These are phyloP conservation scores for Dicaeum eximium DNA, from an alignment of 2,113 vertebrate genomes.

Conservation along the genomic window DNA sequence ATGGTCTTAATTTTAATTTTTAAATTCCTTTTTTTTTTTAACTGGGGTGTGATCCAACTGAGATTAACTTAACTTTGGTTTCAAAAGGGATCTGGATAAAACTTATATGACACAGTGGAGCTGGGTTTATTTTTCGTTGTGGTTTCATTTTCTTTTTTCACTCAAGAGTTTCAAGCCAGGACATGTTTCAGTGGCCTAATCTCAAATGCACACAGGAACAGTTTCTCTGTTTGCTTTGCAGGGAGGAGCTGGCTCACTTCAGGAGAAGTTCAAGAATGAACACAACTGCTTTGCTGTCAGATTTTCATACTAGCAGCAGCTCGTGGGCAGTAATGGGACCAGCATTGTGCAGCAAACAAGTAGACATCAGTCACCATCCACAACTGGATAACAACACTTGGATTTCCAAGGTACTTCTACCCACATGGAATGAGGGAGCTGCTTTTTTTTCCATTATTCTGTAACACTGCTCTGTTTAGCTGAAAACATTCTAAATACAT, in stretches of 20 bases:
- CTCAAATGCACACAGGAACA: neutral
- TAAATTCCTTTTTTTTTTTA: neutral
- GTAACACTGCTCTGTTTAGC: neutral
- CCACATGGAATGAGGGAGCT: neutral
- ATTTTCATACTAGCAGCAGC: neutral
- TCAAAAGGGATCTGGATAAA: neutral
- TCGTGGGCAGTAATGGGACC: neutral
- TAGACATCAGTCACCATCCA: neutral
- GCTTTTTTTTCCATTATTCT: neutral
- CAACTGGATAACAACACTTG: neutral
- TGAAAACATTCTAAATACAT: neutral
- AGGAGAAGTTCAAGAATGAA: neutral
- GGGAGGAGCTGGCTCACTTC: slow-evolving; percentile 25
- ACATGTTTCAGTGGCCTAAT: slow-evolving; percentile 47
- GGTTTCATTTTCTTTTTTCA: slow-evolving; percentile 53
- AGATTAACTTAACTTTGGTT: neutral
- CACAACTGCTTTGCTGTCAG: neutral
- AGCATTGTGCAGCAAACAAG: neutral
- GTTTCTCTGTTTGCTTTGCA: slow-evolving; percentile 37
- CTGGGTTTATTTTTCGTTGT: neutral
- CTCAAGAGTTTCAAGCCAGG: slow-evolving; percentile 21
- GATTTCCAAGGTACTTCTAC: neutral
- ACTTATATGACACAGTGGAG: neutral
- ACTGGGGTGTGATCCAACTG: neutral
- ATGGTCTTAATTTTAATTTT: neutral